A percentile compares a stretch with the other conserved stretches of the same genome.
These are phyloP conservation scores for Labroides dimidiatus DNA, from an alignment of 2,797 vertebrate genomes.

Conservation along the genomic window DNA sequence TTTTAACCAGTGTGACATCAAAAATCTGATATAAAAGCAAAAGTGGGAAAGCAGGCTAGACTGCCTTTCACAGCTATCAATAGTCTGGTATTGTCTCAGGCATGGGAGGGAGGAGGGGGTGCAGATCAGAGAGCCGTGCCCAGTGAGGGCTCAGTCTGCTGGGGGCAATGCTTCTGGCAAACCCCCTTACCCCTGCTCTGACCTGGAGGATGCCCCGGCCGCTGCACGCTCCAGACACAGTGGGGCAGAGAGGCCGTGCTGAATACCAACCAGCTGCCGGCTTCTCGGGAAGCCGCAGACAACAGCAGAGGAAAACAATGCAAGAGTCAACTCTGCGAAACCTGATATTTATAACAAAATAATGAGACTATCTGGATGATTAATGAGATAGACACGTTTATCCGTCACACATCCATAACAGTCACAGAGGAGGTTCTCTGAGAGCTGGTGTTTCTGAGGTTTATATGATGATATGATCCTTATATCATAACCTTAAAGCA, in stretches of 20 bases:
- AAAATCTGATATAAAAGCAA: constrained; percentile 62
- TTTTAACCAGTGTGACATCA: constrained; percentile 62
- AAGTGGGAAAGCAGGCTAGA: constrained; percentile 49
- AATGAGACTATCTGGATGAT: background rate
- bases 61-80: constrained; percentile 74
- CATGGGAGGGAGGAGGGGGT: constrained; percentile 49
- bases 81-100: constrained; percentile 74
- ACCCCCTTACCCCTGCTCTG: constrained; percentile 81
- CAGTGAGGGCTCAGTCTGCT: constrained; percentile 82
- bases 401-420: background rate
- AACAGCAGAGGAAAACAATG: constrained; percentile 57
- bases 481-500: no score
- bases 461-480: no score
- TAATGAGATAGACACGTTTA: background rate
- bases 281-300: constrained; percentile 41
- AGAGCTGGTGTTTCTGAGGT: no score
- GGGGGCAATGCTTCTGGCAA: constrained; percentile 85
- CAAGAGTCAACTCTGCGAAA: constrained; percentile 21
- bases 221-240: constrained; percentile 69
- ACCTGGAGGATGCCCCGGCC: constrained; percentile 78
- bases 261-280: constrained; percentile 75
- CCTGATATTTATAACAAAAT: constrained; percentile 19
- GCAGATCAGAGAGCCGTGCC: constrained; percentile 80
- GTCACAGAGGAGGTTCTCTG: background rate
- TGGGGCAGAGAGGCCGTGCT: constrained; percentile 52